A percentile compares a stretch with the other conserved stretches of the same genome.
Evolutionary conservation across 37 sponge, comb jelly and placozoan species (phyloP).

Genomic region (Eunapius fragilis): DNA sequence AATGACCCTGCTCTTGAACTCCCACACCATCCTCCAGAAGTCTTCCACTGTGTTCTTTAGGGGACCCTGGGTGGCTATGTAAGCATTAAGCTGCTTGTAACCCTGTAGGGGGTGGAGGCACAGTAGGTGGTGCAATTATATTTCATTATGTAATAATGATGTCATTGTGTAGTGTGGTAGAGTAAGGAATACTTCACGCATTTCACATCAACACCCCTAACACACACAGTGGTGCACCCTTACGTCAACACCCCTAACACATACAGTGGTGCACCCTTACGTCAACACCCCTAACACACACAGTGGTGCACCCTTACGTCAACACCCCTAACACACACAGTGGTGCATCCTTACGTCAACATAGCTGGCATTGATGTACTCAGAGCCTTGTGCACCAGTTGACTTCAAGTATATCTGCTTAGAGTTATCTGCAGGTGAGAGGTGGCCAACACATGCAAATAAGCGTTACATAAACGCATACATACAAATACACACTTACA

Average conservation of each 20-base stretch:
- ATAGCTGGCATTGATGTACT: constrained; percentile 24
- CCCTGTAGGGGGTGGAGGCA: constrained; percentile 20
- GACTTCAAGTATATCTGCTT: neutral
- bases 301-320: too few relatives aligned
- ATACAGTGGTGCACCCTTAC: too few relatives aligned
- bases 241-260: too few relatives aligned
- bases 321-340: too few relatives aligned
- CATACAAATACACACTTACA: neutral
- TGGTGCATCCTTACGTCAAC: constrained; percentile 55
- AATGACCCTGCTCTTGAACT: constrained; percentile 21
- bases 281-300: too few relatives aligned
- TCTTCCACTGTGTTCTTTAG: constrained; percentile 57
- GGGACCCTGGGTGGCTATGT: constrained; percentile 78
- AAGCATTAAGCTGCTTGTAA: constrained; percentile 32
- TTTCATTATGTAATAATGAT: too few relatives aligned
- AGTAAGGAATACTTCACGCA: too few relatives aligned
- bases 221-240: too few relatives aligned
- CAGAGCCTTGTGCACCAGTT: constrained; percentile 1
- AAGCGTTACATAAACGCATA: neutral
- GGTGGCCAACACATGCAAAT: neutral
- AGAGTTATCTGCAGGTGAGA: constrained; percentile 37
- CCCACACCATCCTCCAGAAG: constrained; percentile 83
- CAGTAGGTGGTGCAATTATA: too few relatives aligned
- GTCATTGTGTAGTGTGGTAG: too few relatives aligned
- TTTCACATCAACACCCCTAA: too few relatives aligned